A percentile compares a stretch with the other conserved stretches of the same genome.
Conservation (phyloP, 1,140 invertebrate species). For the Octopus sinensis region DNA sequence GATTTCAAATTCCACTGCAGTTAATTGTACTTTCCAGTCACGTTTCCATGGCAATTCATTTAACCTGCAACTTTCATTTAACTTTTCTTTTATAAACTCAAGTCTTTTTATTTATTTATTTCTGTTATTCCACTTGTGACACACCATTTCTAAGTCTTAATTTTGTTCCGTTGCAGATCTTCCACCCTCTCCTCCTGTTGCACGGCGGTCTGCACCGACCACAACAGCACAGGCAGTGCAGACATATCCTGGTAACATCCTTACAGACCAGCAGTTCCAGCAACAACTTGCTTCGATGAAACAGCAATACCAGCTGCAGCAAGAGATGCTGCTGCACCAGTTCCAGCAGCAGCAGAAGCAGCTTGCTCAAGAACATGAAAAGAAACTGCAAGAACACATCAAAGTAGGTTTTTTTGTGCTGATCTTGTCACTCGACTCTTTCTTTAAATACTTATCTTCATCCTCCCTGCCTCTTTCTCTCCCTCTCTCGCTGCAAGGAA, state of each 20-base stretch:
- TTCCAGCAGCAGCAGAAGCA: slow-evolving; percentile 85
- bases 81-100: too few relatives aligned
- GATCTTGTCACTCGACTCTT: slow-evolving; percentile 21
- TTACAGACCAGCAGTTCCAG: slow-evolving; percentile 43
- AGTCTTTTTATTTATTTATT: too few relatives aligned
- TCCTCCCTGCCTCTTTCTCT: slow-evolving; percentile 10
- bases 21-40: too few relatives aligned
- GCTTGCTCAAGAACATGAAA: slow-evolving; percentile 82
- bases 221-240: slow-evolving; percentile 55
- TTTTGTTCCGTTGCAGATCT: slow-evolving; percentile 57
- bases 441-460: slow-evolving; percentile 18
- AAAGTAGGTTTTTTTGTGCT: slow-evolving; percentile 65
- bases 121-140: too few relatives aligned
- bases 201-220: slow-evolving; percentile 65
- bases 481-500: background rate
- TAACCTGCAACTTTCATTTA: too few relatives aligned
- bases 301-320: slow-evolving; percentile 85
- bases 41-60: too few relatives aligned
- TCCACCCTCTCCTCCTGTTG: slow-evolving; percentile 62
- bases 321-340: slow-evolving; percentile 81
- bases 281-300: slow-evolving; percentile 66
- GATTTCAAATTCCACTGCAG: too few relatives aligned
- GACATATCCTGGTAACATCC: slow-evolving; percentile 68
- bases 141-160: too few relatives aligned
- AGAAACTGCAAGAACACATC: slow-evolving; percentile 80